Evolutionary conservation across 2,797 vertebrate species (phyloP).

Genomic region (Pteronotus mesoamericanus): DNA sequence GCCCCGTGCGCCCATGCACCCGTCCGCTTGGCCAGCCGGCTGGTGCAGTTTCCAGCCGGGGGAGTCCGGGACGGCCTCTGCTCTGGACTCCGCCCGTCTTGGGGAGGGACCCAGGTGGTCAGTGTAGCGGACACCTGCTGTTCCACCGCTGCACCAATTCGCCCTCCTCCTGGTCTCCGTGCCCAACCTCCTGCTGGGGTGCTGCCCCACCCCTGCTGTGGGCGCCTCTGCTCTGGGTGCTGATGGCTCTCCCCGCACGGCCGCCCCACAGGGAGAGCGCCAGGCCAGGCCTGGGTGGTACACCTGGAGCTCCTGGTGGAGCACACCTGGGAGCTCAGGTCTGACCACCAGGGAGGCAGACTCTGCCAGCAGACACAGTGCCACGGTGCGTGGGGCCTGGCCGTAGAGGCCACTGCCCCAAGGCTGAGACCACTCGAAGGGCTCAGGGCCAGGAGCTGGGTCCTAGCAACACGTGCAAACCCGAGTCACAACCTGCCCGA

Average conservation of each 20-base stretch:
- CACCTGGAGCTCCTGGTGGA: fast-evolving
- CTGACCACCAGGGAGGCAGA: neutral
- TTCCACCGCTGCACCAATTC: neutral
- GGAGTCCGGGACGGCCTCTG: neutral
- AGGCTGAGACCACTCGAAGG: neutral
- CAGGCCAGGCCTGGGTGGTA: neutral
- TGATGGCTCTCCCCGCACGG: no score
- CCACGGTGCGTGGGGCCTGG: neutral
- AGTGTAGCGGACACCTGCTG: fast-evolving
- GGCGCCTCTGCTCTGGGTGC: neutral
- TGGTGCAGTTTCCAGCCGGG: fast-evolving
- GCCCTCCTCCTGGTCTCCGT: neutral
- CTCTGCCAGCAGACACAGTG: neutral
- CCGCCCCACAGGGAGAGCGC: neutral
- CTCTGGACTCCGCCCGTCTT: fast-evolving
- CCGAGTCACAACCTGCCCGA: neutral
- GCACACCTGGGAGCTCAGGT: neutral
- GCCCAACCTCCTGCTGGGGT: neutral
- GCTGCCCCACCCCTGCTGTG: neutral
- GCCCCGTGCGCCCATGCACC: neutral
- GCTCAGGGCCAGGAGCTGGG: neutral
- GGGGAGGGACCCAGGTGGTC: neutral
- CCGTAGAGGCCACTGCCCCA: neutral
- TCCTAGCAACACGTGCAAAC: no score
- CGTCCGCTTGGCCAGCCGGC: neutral